A percentile compares a stretch with the other conserved stretches of the same genome.
These are phyloP conservation scores for Gadus macrocephalus DNA, from an alignment of 2,113 vertebrate genomes.

Conservation along the genomic window DNA sequence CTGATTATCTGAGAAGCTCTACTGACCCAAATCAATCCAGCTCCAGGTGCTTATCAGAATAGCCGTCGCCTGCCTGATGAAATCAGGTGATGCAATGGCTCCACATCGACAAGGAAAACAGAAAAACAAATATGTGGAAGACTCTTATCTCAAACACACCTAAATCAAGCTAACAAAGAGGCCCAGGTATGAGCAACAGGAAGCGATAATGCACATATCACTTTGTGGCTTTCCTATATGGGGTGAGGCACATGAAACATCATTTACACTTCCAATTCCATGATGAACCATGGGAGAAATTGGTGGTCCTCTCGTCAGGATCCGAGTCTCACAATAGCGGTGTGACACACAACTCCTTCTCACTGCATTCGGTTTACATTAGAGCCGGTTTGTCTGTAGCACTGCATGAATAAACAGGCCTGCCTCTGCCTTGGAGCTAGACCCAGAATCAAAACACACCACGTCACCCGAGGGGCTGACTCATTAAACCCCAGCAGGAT, in stretches of 20 bases:
- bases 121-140: too few species aligned
- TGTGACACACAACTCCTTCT: slow-evolving; percentile 29
- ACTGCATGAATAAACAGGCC: slow-evolving; percentile 33
- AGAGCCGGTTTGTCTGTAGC: slow-evolving; percentile 19
- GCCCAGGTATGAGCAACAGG: too few species aligned
- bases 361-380: slow-evolving; percentile 28
- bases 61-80: too few species aligned
- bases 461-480: slow-evolving; percentile 15
- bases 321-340: slow-evolving; percentile 1
- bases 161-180: too few species aligned
- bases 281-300: not conserved
- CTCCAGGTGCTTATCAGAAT: too few species aligned
- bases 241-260: not conserved
- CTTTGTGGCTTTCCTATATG: too few species aligned
- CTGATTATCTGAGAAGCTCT: too few species aligned
- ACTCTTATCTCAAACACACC: too few species aligned
- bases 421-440: slow-evolving; percentile 36
- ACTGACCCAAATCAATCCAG: too few species aligned
- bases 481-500: not conserved
- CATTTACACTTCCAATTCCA: not conserved
- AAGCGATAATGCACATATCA: too few species aligned
- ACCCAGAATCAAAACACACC: slow-evolving; percentile 3
- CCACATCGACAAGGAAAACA: too few species aligned
- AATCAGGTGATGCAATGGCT: too few species aligned
- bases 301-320: not conserved